Conservation (phyloP, 2,797 vertebrate species). For the Scyliorhinus canicula region DNA sequence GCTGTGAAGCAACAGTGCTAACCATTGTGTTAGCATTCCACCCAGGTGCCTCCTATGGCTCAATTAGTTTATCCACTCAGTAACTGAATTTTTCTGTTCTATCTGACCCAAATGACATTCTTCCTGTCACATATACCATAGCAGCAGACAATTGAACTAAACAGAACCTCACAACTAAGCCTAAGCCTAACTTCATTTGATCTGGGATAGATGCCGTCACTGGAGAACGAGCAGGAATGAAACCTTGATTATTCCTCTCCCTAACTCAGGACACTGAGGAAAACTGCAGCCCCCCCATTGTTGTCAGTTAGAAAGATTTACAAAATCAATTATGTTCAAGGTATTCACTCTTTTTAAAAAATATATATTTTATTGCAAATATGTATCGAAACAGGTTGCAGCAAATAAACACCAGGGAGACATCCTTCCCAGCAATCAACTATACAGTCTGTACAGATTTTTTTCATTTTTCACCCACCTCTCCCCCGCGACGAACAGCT, state of each 20-base stretch:
- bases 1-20: too few species aligned
- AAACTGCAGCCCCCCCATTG: neutral
- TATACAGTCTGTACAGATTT: too few species aligned
- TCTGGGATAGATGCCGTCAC: neutral
- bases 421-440: too few species aligned
- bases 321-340: neutral
- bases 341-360: neutral
- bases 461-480: too few species aligned
- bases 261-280: neutral
- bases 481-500: too few species aligned
- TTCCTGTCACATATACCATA: neutral
- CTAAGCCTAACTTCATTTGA: neutral
- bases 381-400: too few species aligned
- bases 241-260: neutral
- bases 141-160: neutral
- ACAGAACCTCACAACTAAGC: neutral
- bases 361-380: too few species aligned
- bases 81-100: neutral
- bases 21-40: too few species aligned
- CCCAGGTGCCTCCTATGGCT: neutral
- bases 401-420: too few species aligned
- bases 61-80: neutral
- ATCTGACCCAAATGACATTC: neutral
- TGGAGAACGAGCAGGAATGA: neutral
- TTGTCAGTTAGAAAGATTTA: neutral